A percentile compares a stretch with the other conserved stretches of the same genome.
Evolutionary conservation across 2,113 vertebrate genomes (phyloP).

Genomic region (Megalops atlanticus): DNA sequence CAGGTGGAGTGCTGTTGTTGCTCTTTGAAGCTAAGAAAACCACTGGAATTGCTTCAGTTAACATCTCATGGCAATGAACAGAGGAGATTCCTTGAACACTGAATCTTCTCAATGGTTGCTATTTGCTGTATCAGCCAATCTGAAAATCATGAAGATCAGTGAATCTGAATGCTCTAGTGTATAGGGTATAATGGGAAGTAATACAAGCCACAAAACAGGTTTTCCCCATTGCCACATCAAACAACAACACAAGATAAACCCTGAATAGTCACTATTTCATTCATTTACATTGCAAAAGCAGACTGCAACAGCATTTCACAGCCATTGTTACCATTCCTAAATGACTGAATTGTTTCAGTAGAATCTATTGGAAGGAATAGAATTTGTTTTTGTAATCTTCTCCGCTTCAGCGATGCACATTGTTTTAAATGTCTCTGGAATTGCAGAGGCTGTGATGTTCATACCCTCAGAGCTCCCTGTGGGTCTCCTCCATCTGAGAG

Average conservation of each 20-base stretch:
- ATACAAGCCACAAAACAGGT: too few species aligned
- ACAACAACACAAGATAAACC: slow-evolving; percentile 25
- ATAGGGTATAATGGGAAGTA: too few species aligned
- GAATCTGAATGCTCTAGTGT: not conserved
- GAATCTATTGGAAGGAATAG: slow-evolving; percentile 8
- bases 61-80: not conserved
- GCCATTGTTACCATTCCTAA: not conserved
- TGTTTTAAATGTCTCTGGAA: not conserved
- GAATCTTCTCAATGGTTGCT: not conserved
- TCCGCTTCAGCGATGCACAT: slow-evolving; percentile 29
- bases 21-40: not conserved
- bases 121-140: not conserved
- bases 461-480: slow-evolving; percentile 15
- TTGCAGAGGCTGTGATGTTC: slow-evolving; percentile 17
- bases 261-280: slow-evolving; percentile 28
- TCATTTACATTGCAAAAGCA: slow-evolving; percentile 22
- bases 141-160: too few species aligned
- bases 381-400: slow-evolving; percentile 14
- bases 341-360: not conserved
- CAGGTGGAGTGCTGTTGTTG: not conserved
- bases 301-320: not conserved
- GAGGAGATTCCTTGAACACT: too few species aligned
- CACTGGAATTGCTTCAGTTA: not conserved
- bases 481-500: slow-evolving; percentile 13
- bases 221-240: too few species aligned